Conservation (phyloP, 2,797 vertebrate genomes). For the Emydoidea blandingii region DNA sequence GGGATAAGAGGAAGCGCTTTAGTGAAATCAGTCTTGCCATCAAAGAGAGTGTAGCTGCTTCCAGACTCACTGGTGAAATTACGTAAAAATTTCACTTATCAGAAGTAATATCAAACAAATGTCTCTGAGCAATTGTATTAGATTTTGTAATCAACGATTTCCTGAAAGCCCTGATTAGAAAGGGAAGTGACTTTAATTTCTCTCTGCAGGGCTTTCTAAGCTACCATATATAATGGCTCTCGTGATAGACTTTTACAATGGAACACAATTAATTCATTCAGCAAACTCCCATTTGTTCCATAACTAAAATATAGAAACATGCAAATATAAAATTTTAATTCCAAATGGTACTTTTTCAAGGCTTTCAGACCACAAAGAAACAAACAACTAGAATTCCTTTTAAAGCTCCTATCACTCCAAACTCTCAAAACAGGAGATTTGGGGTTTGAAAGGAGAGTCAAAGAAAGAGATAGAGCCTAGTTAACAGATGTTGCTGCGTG, state of each 20-base stretch:
- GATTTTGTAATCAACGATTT: slow-evolving; percentile 67
- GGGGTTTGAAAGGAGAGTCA: slow-evolving; percentile 47
- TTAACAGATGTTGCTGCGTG: slow-evolving; percentile 74
- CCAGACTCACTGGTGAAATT: slow-evolving; percentile 49
- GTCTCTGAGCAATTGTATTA: slow-evolving; percentile 3
- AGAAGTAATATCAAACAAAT: slow-evolving; percentile 65
- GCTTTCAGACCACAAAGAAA: slow-evolving; percentile 39
- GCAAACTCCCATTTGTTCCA: slow-evolving; percentile 64
- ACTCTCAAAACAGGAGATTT: slow-evolving; percentile 62
- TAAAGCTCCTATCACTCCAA: background rate
- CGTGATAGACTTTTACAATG: slow-evolving; percentile 8
- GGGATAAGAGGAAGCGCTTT: slow-evolving; percentile 19
- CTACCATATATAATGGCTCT: slow-evolving; percentile 32
- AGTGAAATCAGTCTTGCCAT: slow-evolving; percentile 43
- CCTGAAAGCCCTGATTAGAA: slow-evolving; percentile 61
- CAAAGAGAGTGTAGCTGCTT: slow-evolving; percentile 37
- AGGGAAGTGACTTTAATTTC: slow-evolving; percentile 49
- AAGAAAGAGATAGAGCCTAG: slow-evolving; percentile 62
- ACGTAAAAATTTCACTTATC: slow-evolving; percentile 32
- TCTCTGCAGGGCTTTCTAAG: slow-evolving; percentile 51
- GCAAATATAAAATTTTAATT: slow-evolving; percentile 32
- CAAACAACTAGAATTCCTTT: background rate
- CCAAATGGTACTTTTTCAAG: slow-evolving; percentile 57
- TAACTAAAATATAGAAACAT: slow-evolving; percentile 44
- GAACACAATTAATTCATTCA: slow-evolving; percentile 66